A percentile compares a stretch with the other conserved stretches of the same genome.
Conservation (phyloP, 2,797 vertebrate species). For the Lemur catta region DNA sequence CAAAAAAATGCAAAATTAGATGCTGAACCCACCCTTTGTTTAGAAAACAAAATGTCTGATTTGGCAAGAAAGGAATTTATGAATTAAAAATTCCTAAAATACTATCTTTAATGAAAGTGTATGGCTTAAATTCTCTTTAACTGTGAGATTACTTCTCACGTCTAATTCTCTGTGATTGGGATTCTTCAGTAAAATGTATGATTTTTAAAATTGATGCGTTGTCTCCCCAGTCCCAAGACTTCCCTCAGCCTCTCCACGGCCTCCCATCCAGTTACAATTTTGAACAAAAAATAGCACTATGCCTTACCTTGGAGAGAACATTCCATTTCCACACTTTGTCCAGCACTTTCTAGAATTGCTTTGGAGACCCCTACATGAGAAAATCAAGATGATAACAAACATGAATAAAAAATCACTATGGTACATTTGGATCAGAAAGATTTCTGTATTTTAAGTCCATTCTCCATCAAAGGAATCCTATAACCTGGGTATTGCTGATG, state of each 20-base stretch:
- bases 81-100: slow-evolving; percentile 1
- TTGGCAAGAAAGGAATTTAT: not conserved
- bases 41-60: not conserved
- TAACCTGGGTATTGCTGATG: not conserved
- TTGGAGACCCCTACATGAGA: slow-evolving; percentile 89
- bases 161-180: slow-evolving; percentile 21
- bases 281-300: not conserved
- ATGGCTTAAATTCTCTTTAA: not conserved
- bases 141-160: not conserved
- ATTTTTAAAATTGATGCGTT: not conserved
- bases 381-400: slow-evolving; percentile 37
- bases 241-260: not conserved
- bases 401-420: not conserved
- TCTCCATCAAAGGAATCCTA: not conserved
- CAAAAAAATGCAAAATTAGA: slow-evolving; percentile 55
- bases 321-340: slow-evolving; percentile 83
- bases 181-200: slow-evolving; percentile 43
- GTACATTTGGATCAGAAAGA: not conserved
- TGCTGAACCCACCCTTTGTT: not conserved
- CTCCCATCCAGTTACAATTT: not conserved
- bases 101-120: not conserved
- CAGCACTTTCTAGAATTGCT: slow-evolving; percentile 90
- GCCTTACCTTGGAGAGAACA: slow-evolving; percentile 85
- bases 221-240: not conserved
- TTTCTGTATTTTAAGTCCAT: not conserved